Base-by-base conservation (phyloP, 2,888 invertebrate genomes). In the Tortricodes alternella region DNA sequence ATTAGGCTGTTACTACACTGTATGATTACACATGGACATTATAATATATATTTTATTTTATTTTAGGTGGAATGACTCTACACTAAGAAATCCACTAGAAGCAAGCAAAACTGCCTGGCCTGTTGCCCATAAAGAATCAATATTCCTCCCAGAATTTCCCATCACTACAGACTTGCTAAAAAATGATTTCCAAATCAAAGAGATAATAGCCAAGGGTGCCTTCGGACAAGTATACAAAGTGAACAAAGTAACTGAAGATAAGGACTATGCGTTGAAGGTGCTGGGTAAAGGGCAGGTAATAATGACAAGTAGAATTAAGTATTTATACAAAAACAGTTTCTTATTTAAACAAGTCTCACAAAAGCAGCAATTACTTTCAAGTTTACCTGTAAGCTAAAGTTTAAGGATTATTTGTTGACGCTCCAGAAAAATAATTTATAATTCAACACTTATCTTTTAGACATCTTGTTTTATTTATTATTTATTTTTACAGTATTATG, bases 161-260 rank as follows among this genome's bases (percentile, higher is more conserved):
- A 92, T 95, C 48, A 93, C 92, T 63, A 92, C 92, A 39, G 91
- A 93, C 37, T 80, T 93, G 53, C 66, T 82, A 37, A 92, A 93
- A 68, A 90, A 89, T 62, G 92, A 93, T 64, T 95, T 93, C 75
- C 81, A 92, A 85, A 92, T 96, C 62, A 75, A 95, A 46, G 92
- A 94, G 64, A 93, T 94, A 59, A 94, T 98, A 74, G 95, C 97
- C n/a, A 94, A 94, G 73, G 98, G 98, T 60, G 96, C 97, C 15
- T 98, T 97, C 84, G 97, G 98, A 16, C 94, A 95, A 83, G 98
- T 98, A 3, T 95, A 95, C 71, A 95, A 95, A 92, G 97, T 96
- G 9, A 87, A 91, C 62, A 93, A 94, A 75, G 91, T 92, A 51
- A 92, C 93, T 65, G 92, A 93, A 56, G 89, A 92, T 59, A 91